phyloP scores from a whole-genome alignment of 1,140 invertebrate species.

The Dreissena rostriformis region DNA sequence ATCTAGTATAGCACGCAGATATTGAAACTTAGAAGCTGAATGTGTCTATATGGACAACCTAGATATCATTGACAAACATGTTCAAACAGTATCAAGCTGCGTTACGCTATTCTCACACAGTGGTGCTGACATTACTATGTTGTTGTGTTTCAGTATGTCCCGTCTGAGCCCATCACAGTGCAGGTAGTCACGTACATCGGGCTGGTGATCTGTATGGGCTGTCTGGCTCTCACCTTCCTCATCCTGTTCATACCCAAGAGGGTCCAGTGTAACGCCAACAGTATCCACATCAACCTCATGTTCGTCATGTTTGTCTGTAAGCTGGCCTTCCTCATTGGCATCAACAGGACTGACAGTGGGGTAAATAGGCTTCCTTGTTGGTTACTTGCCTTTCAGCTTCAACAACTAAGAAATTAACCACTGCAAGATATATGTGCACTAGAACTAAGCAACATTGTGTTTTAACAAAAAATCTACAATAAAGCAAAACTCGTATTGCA shows the following conservation, averaged over 20 bases:
- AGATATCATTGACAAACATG: no score
- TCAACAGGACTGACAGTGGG: conserved; percentile 83
- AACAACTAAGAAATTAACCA: no score
- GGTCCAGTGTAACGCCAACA: conserved; percentile 94
- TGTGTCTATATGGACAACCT: no score
- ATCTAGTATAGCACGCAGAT: no score
- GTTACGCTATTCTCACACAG: no score
- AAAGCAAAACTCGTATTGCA: no score
- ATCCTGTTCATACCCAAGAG: conserved; percentile 90
- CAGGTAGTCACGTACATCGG: conserved; percentile 86
- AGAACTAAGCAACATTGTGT: no score
- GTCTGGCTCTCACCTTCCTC: conserved; percentile 86
- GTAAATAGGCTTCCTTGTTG: conserved; percentile 68
- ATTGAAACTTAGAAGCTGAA: no score
- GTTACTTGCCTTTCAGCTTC: no score
- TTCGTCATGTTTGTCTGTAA: conserved; percentile 93
- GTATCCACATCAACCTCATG: conserved; percentile 96
- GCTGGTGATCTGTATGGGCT: conserved; percentile 87
- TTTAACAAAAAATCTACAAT: no score
- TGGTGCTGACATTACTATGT: neutral
- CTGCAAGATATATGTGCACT: no score
- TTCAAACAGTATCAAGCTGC: no score
- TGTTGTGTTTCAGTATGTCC: conserved; percentile 83
- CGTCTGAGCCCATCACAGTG: conserved; percentile 85
- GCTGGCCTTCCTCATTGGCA: conserved; percentile 88